Evolutionary conservation across 1,140 invertebrate genomes (phyloP).

Genomic region (Antheraea pernyi): DNA sequence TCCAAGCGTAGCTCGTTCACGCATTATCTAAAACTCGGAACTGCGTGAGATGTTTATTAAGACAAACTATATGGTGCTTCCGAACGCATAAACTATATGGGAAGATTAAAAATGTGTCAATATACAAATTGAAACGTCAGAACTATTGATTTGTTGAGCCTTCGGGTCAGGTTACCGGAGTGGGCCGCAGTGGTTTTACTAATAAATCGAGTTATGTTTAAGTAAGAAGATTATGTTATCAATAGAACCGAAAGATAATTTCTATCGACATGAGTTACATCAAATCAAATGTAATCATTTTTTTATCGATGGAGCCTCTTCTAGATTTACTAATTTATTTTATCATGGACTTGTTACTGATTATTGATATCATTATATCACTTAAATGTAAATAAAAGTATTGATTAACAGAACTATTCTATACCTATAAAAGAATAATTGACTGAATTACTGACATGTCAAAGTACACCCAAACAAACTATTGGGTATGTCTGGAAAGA

Average conservation of each 20-base stretch:
- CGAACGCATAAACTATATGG: conserved; percentile 64
- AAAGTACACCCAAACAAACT: too few species aligned
- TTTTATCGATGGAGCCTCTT: too few species aligned
- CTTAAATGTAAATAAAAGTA: too few species aligned
- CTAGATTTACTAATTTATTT: too few species aligned
- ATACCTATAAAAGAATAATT: too few species aligned
- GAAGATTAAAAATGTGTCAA: conserved; percentile 74
- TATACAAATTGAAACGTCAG: conserved; percentile 76
- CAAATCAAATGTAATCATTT: too few species aligned
- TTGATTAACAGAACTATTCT: too few species aligned
- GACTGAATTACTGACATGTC: too few species aligned
- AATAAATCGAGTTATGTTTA: conserved; percentile 26
- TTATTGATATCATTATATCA: too few species aligned
- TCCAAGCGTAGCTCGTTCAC: conserved; percentile 22
- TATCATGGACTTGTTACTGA: too few species aligned
- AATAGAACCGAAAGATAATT: conserved; percentile 17
- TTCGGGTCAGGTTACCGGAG: conserved; percentile 36
- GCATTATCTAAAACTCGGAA: conserved; percentile 32
- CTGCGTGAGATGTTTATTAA: conserved; percentile 55
- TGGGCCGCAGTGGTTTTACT: conserved; percentile 27
- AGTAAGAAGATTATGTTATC: conserved; percentile 2
- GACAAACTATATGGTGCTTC: conserved; percentile 53
- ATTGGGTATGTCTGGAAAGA: too few species aligned
- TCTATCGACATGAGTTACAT: not conserved
- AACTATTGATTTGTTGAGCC: conserved; percentile 64